Evolutionary conservation across 2,888 invertebrate genomes (phyloP), one percentile per base, ranked within the genome.

Genomic region (Nomada lathburiana): DNA sequence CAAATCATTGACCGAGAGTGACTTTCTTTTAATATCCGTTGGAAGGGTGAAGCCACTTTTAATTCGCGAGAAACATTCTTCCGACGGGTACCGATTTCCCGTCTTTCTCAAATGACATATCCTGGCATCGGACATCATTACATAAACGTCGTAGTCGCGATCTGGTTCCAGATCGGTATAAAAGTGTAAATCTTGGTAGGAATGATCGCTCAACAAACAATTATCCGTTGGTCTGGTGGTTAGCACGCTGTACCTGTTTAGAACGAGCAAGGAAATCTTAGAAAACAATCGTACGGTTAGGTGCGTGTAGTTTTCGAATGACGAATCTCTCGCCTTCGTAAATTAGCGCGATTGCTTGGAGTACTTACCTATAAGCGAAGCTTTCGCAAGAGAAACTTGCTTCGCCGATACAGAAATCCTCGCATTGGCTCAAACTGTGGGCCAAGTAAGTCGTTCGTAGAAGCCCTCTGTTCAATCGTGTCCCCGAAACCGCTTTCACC

Each of bases 11-110:
- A 96, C 96, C 0, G 95, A 95, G 0, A 97, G 92, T 0, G 97
- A 95, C 18, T 96, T 96, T n/a, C 96, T 94, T 0, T 96, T 95
- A 0, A 96, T 95, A 0, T 95, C 94, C 3, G 95, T 95, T 18
- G 95, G 95, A 74, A 98, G 95, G 2, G 96, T 95, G 1, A 96
- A 95, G 0, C 96, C 97, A 68, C 97, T 97, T 13, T 97, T 95
- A 0, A 97, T 97, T 86, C 97, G 96, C 95, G 97, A 97, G 93
- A 98, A 98, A 90, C 98, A 98, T 93, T 98, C 98, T 83, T 92
- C 92, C 42, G 88, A 81, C 0, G 90, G 89, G 67, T 86, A 84
- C 42, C 76, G 71, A 62, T 76, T 59, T 64, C 62, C 50, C 52
- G 85, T 70, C 53, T 77, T 82, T 50, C 77, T 77, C 10, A 53